Base-by-base conservation (phyloP, 2,797 vertebrate species). In the Chloroceryle inda region DNA sequence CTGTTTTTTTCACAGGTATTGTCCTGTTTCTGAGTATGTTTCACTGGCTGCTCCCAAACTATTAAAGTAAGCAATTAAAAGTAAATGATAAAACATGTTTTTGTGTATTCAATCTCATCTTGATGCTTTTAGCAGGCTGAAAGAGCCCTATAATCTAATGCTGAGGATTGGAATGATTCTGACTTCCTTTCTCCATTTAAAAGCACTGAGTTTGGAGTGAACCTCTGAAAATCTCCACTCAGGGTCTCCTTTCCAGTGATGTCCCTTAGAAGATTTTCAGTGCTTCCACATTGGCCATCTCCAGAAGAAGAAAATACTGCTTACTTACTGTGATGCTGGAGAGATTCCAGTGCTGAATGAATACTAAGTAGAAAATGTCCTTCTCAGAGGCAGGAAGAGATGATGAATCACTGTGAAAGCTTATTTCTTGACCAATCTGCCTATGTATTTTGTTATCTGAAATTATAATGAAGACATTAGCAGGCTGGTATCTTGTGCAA, bases 281-380 rank as follows among this genome's bases (percentile, higher is more conserved):
- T 47, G 64, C 92, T 96, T 95, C 93, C 82, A 89, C 75, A 44
- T 87, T 93, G 69, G 94, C 96, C 92, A 88, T 93, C 90, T 81
- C 74, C 78, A 23, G 15, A 88, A 92, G 76, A 91, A 61, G 88
- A 37, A 67, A 93, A 85, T 21, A 15, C 72, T 66, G 27, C 74
- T 88, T 58, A 1, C 76, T 56, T 58, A 45, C 10, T 5, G 55
- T 56, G 52, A 33, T 83, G 42, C 49, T 74, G 92, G 78, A 68
- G 83, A 56, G 78, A 5, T 26, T 89, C 93, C 92, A 76, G 74
- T 13, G 1, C 49, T 23, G 61, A 6, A 24, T 42, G 80, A 88
- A 91, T 81, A 50, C 80, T 81, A 19, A 93, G 86, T 44, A 93
- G 93, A 86, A 91, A 93, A 86, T 63, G 83, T 87, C 75, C 92